Conservation (phyloP, 2,888 invertebrate genomes). For the Drosophila niveifrons region DNA sequence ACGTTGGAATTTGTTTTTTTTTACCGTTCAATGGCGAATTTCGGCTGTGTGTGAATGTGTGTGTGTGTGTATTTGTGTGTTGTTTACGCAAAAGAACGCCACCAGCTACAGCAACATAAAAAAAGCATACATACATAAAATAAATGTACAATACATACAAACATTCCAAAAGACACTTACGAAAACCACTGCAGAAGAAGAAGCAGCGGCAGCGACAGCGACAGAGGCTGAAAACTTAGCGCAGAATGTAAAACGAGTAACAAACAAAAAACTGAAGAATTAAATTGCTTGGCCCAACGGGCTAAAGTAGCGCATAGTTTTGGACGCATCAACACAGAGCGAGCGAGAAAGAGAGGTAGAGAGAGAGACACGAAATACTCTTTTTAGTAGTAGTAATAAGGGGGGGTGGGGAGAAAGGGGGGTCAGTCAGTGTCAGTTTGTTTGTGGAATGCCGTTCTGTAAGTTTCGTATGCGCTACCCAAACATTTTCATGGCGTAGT, state of each 20-base stretch:
- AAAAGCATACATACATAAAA: slow-evolving; percentile 19
- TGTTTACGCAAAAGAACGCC: slow-evolving; percentile 70
- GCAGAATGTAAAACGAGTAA: slow-evolving; percentile 46
- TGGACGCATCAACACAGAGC: no score
- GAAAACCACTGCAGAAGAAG: slow-evolving; percentile 53
- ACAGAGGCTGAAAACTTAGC: slow-evolving; percentile 48
- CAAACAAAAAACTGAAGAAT: slow-evolving; percentile 50
- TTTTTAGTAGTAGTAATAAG: neutral
- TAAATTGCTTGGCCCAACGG: slow-evolving; percentile 56
- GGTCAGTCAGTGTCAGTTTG: slow-evolving; percentile 48
- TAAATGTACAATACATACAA: slow-evolving; percentile 25
- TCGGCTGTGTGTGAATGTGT: slow-evolving; percentile 26
- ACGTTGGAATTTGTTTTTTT: slow-evolving; percentile 68
- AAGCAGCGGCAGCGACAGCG: slow-evolving; percentile 33
- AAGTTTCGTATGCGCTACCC: slow-evolving; percentile 80
- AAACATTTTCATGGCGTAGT: slow-evolving; percentile 62
- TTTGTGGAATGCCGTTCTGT: slow-evolving; percentile 83
- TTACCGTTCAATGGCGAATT: slow-evolving; percentile 79
- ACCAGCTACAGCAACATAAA: slow-evolving; percentile 56
- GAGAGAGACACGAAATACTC: no score
- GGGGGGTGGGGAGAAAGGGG: slow-evolving; percentile 6
- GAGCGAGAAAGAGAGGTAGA: no score
- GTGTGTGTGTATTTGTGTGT: slow-evolving; percentile 40
- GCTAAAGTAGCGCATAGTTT: slow-evolving; percentile 66
- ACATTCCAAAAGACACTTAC: slow-evolving; percentile 67